These are phyloP conservation scores for Distichodus sexfasciatus DNA, from an alignment of 2,797 vertebrate species.

Conservation along the genomic window DNA sequence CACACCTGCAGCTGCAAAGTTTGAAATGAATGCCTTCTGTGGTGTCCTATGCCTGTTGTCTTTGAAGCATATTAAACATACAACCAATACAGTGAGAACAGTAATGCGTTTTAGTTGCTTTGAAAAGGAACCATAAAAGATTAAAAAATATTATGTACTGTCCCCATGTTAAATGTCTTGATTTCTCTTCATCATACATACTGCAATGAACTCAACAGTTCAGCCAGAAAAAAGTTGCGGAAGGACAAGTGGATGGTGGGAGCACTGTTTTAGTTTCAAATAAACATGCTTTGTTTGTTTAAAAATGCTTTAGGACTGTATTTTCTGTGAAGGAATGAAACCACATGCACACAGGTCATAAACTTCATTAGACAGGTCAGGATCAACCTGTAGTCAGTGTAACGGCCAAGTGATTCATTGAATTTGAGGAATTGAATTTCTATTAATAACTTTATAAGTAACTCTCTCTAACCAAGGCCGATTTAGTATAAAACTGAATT, in stretches of 20 bases:
- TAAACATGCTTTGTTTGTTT: slow-evolving; percentile 99
- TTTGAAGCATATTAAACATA: slow-evolving; percentile 72
- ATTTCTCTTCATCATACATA: slow-evolving; percentile 93
- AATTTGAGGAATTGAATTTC: too few relatives aligned
- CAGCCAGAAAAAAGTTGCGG: slow-evolving; percentile 56
- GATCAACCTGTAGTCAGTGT: not conserved
- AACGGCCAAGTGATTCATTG: not conserved
- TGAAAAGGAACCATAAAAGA: slow-evolving; percentile 75
- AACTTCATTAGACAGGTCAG: slow-evolving; percentile 23
- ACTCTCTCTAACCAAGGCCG: too few relatives aligned
- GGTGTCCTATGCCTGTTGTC: slow-evolving; percentile 84
- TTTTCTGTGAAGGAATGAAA: slow-evolving; percentile 82
- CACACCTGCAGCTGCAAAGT: slow-evolving; percentile 88
- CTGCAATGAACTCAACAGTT: slow-evolving; percentile 81
- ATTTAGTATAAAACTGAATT: too few relatives aligned
- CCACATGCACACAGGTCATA: slow-evolving; percentile 55
- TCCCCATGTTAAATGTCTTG: slow-evolving; percentile 95
- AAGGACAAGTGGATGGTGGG: slow-evolving; percentile 84
- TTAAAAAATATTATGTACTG: slow-evolving; percentile 88
- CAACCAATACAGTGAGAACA: slow-evolving; percentile 76
- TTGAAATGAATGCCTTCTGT: slow-evolving; percentile 91
- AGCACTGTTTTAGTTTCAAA: slow-evolving; percentile 99
- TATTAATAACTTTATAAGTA: too few relatives aligned
- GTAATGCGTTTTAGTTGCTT: slow-evolving; percentile 81
- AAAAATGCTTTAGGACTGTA: slow-evolving; percentile 98